phyloP scores from a whole-genome alignment of 2,113 vertebrate genomes.

The Syngnathoides biaculeatus region DNA sequence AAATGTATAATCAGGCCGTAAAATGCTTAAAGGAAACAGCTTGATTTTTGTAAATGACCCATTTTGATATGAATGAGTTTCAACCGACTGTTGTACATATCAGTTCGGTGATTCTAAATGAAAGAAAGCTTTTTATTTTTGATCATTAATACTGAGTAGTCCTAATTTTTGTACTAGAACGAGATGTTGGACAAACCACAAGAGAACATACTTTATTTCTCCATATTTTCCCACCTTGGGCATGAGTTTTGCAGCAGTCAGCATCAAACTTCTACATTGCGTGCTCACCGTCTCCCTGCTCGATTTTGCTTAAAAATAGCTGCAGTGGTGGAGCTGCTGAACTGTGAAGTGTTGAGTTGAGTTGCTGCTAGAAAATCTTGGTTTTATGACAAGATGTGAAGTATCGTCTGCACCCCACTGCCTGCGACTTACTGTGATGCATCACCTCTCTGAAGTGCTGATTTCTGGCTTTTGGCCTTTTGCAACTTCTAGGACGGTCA shows the following conservation, averaged over 20 bases:
- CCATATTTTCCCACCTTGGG: conserved; percentile 19
- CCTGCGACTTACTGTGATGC: background rate
- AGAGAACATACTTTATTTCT: conserved; percentile 9
- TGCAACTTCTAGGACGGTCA: conserved; percentile 17
- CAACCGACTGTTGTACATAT: background rate
- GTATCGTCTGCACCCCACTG: conserved; percentile 12
- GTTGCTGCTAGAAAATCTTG: conserved; percentile 17
- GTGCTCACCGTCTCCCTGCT: conserved; percentile 10
- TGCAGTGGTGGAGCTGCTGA: conserved; percentile 19
- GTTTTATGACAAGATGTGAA: conserved; percentile 32
- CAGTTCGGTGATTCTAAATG: background rate
- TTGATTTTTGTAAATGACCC: background rate
- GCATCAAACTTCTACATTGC: conserved; percentile 23
- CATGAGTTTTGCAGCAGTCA: conserved; percentile 24
- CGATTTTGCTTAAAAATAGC: conserved; percentile 20
- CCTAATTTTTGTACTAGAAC: background rate
- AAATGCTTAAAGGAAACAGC: background rate
- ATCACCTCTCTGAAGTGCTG: conserved; percentile 26
- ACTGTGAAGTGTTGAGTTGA: conserved; percentile 33
- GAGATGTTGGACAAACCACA: background rate
- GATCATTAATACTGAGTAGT: background rate
- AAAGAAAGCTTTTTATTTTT: background rate
- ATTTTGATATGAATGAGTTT: background rate
- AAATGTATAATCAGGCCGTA: background rate
- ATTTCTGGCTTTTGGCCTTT: conserved; percentile 10